These are phyloP conservation scores for Cyanistes caeruleus DNA, from an alignment of 2,113 vertebrate species.

Conservation along the genomic window DNA sequence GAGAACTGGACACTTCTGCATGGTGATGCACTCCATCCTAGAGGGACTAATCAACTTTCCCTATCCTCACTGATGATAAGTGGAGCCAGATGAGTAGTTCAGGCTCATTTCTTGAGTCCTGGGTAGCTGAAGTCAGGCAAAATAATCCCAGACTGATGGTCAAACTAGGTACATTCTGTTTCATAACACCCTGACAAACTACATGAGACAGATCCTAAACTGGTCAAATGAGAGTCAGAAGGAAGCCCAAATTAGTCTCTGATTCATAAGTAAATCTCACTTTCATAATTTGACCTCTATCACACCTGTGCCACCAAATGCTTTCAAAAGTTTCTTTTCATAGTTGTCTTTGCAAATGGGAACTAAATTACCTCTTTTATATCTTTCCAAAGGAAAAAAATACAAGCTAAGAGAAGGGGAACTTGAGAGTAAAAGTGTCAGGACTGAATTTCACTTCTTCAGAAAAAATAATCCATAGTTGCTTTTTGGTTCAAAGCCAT, in stretches of 20 bases:
- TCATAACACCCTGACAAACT: not conserved
- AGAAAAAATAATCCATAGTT: not conserved
- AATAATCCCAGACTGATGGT: not conserved
- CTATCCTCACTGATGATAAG: not conserved
- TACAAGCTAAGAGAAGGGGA: not conserved
- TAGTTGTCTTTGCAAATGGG: not conserved
- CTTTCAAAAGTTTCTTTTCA: not conserved
- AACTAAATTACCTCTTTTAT: not conserved
- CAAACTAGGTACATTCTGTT: not conserved
- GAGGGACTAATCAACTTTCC: not conserved
- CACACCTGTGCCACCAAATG: not conserved
- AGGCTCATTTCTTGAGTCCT: not conserved
- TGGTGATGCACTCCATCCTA: not conserved
- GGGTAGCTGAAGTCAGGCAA: not conserved
- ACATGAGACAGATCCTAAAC: not conserved
- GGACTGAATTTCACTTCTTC: not conserved
- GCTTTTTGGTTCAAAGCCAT: conserved; percentile 22
- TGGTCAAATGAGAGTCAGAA: not conserved
- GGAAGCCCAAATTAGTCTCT: not conserved
- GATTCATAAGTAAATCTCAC: not conserved
- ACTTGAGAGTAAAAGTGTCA: not conserved
- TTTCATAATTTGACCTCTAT: not conserved
- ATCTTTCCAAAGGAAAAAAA: not conserved
- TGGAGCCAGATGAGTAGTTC: not conserved
- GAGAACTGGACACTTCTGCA: not conserved